These are phyloP conservation scores for Paramormyrops kingsleyae DNA, from an alignment of 2,113 vertebrate genomes.

Conservation along the genomic window DNA sequence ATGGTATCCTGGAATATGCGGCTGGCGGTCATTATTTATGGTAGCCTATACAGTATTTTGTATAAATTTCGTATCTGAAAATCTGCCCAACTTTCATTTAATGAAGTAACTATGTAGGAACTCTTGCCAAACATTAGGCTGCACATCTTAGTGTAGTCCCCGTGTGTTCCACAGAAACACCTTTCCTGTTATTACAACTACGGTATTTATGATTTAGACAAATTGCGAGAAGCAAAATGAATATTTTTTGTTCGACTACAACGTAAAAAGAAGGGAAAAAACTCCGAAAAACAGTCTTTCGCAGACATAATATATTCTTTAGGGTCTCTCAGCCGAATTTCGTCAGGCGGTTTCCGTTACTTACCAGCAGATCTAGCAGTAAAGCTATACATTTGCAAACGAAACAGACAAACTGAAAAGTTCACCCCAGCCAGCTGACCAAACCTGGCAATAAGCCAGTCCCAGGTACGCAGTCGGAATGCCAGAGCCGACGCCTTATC, in stretches of 20 bases:
- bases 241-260: neutral
- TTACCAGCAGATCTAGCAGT: neutral
- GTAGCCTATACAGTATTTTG: neutral
- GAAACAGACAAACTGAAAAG: too few relatives aligned
- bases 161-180: neutral
- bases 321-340: neutral
- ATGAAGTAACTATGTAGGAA: neutral
- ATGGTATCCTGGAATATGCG: neutral
- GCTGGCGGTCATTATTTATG: neutral
- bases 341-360: neutral
- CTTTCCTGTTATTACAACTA: neutral
- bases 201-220: neutral
- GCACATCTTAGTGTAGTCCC: neutral
- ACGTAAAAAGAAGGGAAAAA: neutral
- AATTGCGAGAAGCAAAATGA: neutral
- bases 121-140: neutral
- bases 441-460: neutral
- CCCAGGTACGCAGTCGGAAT: neutral
- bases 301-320: neutral
- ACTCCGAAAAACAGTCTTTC: neutral
- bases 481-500: neutral
- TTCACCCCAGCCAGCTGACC: too few relatives aligned
- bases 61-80: neutral
- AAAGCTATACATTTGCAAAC: neutral
- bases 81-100: neutral